Conservation (phyloP, 2,113 vertebrate genomes). For the Gymnogyps californianus region DNA sequence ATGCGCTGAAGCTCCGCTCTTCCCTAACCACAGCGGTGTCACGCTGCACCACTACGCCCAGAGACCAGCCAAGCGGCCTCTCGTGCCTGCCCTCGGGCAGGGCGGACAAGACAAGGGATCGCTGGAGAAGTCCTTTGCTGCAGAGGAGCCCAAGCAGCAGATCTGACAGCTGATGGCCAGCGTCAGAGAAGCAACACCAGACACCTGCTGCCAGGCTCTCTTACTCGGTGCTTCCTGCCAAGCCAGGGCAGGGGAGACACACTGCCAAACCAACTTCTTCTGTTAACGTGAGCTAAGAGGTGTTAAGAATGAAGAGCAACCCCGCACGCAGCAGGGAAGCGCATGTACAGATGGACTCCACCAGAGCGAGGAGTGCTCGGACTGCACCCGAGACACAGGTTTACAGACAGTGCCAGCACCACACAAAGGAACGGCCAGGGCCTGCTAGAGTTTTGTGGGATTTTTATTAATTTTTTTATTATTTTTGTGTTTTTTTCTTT, state of each 20-base stretch:
- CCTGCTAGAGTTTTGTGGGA: constrained; percentile 60
- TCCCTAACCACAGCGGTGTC: accelerated
- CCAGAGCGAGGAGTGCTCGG: accelerated
- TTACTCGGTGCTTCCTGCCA: accelerated
- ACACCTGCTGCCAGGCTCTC: background rate
- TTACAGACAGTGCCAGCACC: accelerated
- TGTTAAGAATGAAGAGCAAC: background rate
- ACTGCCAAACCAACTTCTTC: background rate
- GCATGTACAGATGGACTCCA: accelerated
- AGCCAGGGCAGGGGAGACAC: too few relatives aligned
- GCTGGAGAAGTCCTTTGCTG: background rate
- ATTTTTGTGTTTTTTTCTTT: constrained; percentile 50
- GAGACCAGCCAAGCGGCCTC: background rate
- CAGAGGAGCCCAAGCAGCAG: background rate
- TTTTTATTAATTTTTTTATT: constrained; percentile 66
- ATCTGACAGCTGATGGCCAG: accelerated
- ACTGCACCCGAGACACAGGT: accelerated
- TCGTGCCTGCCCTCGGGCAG: accelerated
- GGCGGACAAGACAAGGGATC: accelerated
- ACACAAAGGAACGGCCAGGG: background rate
- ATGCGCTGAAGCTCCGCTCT: background rate
- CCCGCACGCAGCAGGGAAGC: accelerated
- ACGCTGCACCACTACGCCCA: background rate
- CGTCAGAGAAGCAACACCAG: accelerated
- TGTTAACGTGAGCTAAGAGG: background rate